Conservation (phyloP, 2,888 invertebrate species). For the Ophioninae sp. region DNA sequence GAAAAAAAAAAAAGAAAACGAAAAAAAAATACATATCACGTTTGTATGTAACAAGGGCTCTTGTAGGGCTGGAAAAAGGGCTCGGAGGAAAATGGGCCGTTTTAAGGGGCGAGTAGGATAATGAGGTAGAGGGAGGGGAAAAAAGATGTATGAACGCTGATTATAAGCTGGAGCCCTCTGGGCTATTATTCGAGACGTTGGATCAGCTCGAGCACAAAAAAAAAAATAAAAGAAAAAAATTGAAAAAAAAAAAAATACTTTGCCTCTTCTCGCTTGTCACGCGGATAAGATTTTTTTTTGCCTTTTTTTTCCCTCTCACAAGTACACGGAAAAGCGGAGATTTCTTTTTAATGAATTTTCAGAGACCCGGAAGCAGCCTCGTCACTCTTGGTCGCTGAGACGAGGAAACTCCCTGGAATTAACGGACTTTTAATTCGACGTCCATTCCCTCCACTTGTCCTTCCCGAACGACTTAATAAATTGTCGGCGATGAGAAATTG, state of each 20-base stretch:
- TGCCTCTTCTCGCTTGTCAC: neutral
- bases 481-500: slow-evolving; percentile 34
- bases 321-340: neutral
- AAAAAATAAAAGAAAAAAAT: slow-evolving; percentile 1
- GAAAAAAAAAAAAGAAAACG: slow-evolving; percentile 7
- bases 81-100: slow-evolving; percentile 11
- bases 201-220: slow-evolving; percentile 5
- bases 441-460: slow-evolving; percentile 25
- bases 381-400: slow-evolving; percentile 28
- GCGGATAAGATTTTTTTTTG: neutral
- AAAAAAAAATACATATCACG: too few species aligned
- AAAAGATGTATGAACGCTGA: slow-evolving; percentile 8
- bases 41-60: neutral
- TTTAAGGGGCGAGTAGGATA: slow-evolving; percentile 25
- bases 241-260: slow-evolving; percentile 1
- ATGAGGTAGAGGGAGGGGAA: neutral
- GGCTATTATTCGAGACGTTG: slow-evolving; percentile 46
- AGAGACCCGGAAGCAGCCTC: slow-evolving; percentile 16
- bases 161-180: slow-evolving; percentile 44
- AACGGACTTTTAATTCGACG: slow-evolving; percentile 60
- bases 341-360: slow-evolving; percentile 54
- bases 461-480: slow-evolving; percentile 47
- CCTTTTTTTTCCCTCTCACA: neutral
- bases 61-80: neutral
- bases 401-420: slow-evolving; percentile 46